A percentile compares a stretch with the other conserved stretches of the same genome.
phyloP scores from a whole-genome alignment of 2,113 vertebrate genomes.

The Festucalex cinctus region DNA sequence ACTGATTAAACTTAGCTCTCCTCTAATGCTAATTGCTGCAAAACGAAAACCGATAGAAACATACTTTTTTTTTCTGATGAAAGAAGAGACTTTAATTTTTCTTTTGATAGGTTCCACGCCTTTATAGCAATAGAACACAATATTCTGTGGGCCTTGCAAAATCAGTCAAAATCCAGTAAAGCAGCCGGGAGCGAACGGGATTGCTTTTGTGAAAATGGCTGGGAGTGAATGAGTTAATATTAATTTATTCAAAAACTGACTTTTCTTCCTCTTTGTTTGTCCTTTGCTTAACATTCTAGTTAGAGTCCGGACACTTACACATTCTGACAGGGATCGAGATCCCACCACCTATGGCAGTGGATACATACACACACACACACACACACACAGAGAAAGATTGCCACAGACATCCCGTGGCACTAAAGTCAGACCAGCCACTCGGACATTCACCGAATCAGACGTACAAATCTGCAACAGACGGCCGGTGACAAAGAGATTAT shows the following conservation, averaged over 20 bases:
- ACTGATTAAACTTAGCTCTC: too few species aligned
- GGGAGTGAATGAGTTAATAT: too few species aligned
- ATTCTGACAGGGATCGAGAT: slow-evolving; percentile 56
- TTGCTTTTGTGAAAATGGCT: too few species aligned
- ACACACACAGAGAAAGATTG: slow-evolving; percentile 19
- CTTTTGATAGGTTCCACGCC: too few species aligned
- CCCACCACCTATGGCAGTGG: slow-evolving; percentile 54
- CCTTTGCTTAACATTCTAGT: slow-evolving; percentile 23
- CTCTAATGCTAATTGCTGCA: too few species aligned
- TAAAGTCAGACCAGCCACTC: slow-evolving; percentile 67
- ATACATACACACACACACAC: slow-evolving; percentile 9
- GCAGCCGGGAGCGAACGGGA: too few species aligned
- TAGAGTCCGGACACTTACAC: slow-evolving; percentile 45
- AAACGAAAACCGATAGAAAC: too few species aligned
- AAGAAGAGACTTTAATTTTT: too few species aligned
- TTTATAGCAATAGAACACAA: too few species aligned
- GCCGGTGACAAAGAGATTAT: slow-evolving; percentile 95
- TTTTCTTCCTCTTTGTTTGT: background rate
- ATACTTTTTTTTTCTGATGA: too few species aligned
- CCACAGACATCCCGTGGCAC: slow-evolving; percentile 63
- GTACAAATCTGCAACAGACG: slow-evolving; percentile 88
- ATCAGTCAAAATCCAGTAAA: too few species aligned
- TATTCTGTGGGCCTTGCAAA: too few species aligned
- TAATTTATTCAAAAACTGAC: background rate
- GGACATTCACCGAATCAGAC: slow-evolving; percentile 80